Evolutionary conservation across 2,797 vertebrate species (phyloP).

Genomic region (Myotis findleyi): DNA sequence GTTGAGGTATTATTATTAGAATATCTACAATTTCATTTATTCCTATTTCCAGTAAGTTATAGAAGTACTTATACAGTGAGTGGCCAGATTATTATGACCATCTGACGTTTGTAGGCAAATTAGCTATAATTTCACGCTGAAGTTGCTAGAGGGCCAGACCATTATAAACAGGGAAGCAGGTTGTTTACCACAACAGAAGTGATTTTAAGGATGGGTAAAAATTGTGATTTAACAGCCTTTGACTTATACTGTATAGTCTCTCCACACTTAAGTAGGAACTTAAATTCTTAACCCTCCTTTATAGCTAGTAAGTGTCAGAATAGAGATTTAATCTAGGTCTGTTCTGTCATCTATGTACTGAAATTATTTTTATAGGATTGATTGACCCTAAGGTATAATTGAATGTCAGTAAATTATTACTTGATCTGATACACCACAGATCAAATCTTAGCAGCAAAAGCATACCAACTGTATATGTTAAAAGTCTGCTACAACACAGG

Average conservation of each 20-base stretch:
- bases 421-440: not conserved
- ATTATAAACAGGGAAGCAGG: no score
- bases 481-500: not conserved
- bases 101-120: no score
- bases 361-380: not conserved
- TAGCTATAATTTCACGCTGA: no score
- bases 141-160: no score
- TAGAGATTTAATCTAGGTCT: not conserved
- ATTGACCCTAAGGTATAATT: not conserved
- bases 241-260: not conserved
- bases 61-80: not conserved
- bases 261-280: not conserved
- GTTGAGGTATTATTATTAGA: not conserved
- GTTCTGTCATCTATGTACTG: not conserved
- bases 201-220: not conserved
- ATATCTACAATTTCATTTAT: not conserved
- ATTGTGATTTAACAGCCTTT: no score
- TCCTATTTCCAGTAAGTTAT: not conserved
- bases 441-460: not conserved
- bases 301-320: not conserved
- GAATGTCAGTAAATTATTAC: not conserved
- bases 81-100: no score
- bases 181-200: no score
- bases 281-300: not conserved
- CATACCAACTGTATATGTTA: not conserved